Evolutionary conservation across 2,113 vertebrate genomes (phyloP), one percentile per base, ranked within the genome.

Genomic region (Gallinago undulata): DNA sequence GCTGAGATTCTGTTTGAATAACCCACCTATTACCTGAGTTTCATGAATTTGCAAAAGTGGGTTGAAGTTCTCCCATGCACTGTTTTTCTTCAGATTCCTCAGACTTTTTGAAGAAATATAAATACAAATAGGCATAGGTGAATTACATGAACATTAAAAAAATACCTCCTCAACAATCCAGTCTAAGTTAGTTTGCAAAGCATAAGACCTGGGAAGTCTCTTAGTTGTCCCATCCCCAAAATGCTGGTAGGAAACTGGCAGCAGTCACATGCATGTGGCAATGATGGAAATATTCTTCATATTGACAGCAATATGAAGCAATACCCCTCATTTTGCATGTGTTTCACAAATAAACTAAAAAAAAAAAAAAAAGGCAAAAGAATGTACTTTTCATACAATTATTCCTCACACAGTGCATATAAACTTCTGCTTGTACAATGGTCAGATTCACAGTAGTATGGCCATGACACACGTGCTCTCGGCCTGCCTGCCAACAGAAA

Each of bases 21-120:
- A 92, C 63, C 69, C 75, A 86, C 4, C 1, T 75, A 50, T 73
- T 51, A 63, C 56, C 22, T 50, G 41, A 90, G 41, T 63, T 93
- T 92, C 63, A 50, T 11, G 41, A 90, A 77, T 95, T 83, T 95
- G 67, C 67, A 83, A 60, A 96, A 96, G 63, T 90, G 72, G 84
- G 82, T 62, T 91, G 75, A 93, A 94, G 78, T 64, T 91, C 82
- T 89, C 72, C 59, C 63, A 51, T 79, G 70, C 35, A 76, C 35
- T 28, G 19, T 22, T 89, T 83, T 76, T 35, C 62, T 89, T 70
- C 75, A 84, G 37, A 55, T 30, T 78, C 47, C 48, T 75, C 51
- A 82, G 39, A 57, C 33, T 93, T 91, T 56, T 51, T 47, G 64
- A 83, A 87, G 47, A 55, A 87, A 64, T 62, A 57, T 13, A 31